These are phyloP conservation scores for Incurvaria masculella DNA, from an alignment of 2,888 invertebrate species.

Conservation along the genomic window DNA sequence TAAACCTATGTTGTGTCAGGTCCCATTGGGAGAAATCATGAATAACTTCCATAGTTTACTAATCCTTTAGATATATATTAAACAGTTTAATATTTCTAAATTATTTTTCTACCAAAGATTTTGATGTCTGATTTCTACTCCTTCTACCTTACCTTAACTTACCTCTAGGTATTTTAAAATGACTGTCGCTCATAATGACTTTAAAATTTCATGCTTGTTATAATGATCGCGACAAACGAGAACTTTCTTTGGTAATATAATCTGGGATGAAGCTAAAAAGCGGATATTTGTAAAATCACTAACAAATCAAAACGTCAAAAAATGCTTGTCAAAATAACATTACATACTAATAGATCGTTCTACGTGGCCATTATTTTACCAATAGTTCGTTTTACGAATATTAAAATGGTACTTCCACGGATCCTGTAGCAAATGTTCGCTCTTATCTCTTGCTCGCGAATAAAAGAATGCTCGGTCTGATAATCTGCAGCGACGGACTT, in stretches of 20 bases:
- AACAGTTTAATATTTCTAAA: background rate
- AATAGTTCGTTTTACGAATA: background rate
- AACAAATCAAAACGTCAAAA: constrained; percentile 51
- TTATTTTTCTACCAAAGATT: background rate
- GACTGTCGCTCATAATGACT: constrained; percentile 46
- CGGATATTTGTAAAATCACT: constrained; percentile 34
- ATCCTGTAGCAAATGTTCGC: background rate
- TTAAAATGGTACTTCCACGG: constrained; percentile 1
- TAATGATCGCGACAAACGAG: constrained; percentile 25
- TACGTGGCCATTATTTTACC: constrained; percentile 30
- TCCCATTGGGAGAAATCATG: background rate
- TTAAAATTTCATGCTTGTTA: constrained; percentile 43
- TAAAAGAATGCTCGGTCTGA: background rate
- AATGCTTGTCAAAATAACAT: constrained; percentile 44
- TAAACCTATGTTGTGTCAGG: too few relatives aligned
- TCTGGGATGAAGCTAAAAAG: constrained; percentile 40
- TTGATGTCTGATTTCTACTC: background rate
- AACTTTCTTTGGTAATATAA: constrained; percentile 33
- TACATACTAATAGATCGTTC: constrained; percentile 26
- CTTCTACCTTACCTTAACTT: constrained; percentile 7
- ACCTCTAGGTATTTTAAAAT: constrained; percentile 44
- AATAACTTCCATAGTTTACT: background rate
- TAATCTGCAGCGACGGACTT: background rate
- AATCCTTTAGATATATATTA: background rate
- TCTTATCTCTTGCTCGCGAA: background rate